phyloP scores from a whole-genome alignment of 1,140 invertebrate species.

The Frieseomelitta varia region DNA sequence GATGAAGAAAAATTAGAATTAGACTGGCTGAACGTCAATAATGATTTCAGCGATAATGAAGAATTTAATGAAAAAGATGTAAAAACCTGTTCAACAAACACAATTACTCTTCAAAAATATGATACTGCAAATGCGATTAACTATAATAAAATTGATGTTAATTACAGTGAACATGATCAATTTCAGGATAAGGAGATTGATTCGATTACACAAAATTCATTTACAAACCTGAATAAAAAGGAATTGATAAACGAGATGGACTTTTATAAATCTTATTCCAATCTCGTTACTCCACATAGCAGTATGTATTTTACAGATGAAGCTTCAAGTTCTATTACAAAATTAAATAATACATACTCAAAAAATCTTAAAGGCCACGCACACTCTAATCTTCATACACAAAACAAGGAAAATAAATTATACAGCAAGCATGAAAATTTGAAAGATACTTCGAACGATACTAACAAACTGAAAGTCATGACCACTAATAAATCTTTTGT shows the following conservation, averaged over 20 bases:
- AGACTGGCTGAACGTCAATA: constrained; percentile 16
- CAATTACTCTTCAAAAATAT: constrained; percentile 4
- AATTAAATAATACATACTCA: constrained; percentile 18
- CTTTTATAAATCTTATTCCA: constrained; percentile 34
- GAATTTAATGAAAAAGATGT: not conserved
- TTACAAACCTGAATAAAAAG: not conserved
- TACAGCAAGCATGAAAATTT: not conserved
- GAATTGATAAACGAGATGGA: not conserved
- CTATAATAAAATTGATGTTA: not conserved
- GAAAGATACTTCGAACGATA: not conserved
- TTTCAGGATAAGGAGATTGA: not conserved
- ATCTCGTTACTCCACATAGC: constrained; percentile 33
- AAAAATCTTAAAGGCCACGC: not conserved
- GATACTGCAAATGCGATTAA: not conserved
- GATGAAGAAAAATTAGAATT: constrained; percentile 14
- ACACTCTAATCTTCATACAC: not conserved
- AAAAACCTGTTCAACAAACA: constrained; percentile 15
- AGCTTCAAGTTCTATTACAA: constrained; percentile 25
- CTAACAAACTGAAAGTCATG: not conserved
- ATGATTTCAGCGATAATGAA: not conserved
- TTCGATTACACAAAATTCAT: not conserved
- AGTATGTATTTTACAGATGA: constrained; percentile 54
- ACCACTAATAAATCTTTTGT: not conserved
- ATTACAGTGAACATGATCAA: not conserved
- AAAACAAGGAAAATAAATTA: not conserved